Conservation (phyloP, 2,888 invertebrate species). For the Eilema sororculum region DNA sequence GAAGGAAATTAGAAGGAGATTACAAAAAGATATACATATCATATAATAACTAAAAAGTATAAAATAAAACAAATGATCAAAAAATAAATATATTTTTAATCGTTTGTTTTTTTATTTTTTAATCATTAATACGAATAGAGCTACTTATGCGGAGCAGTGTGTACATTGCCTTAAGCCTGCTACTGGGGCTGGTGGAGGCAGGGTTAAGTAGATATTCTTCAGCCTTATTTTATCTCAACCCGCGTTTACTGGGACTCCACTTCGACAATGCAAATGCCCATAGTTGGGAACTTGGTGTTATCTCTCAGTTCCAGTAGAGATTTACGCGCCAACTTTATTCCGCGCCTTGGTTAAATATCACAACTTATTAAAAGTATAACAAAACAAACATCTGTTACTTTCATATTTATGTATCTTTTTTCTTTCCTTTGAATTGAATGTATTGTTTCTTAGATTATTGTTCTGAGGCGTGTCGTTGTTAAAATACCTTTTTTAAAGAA, state of each 20-base stretch:
- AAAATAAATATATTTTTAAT: too few species aligned
- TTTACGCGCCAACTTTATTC: constrained; percentile 53
- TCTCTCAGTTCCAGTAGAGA: constrained; percentile 54
- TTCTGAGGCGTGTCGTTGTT: neutral
- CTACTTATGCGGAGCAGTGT: too few species aligned
- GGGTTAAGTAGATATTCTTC: neutral
- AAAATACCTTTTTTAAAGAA: too few species aligned
- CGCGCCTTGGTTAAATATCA: constrained; percentile 43
- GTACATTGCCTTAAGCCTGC: too few species aligned
- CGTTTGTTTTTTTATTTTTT: too few species aligned
- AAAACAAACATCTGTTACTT: constrained; percentile 28
- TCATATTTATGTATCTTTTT: constrained; percentile 25
- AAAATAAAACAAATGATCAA: too few species aligned
- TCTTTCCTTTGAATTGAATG: constrained; percentile 17
- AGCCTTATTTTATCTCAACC: neutral
- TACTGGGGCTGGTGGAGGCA: too few species aligned
- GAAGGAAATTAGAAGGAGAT: too few species aligned
- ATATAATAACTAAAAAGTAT: too few species aligned
- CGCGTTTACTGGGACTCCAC: constrained; percentile 33
- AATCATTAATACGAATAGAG: too few species aligned
- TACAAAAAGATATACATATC: too few species aligned
- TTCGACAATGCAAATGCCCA: constrained; percentile 51
- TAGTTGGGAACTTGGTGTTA: constrained; percentile 53
- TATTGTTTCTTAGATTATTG: neutral
- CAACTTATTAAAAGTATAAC: constrained; percentile 38